Evolutionary conservation across 2,797 vertebrate species (phyloP).

Genomic region (Coregonus sp.): DNA sequence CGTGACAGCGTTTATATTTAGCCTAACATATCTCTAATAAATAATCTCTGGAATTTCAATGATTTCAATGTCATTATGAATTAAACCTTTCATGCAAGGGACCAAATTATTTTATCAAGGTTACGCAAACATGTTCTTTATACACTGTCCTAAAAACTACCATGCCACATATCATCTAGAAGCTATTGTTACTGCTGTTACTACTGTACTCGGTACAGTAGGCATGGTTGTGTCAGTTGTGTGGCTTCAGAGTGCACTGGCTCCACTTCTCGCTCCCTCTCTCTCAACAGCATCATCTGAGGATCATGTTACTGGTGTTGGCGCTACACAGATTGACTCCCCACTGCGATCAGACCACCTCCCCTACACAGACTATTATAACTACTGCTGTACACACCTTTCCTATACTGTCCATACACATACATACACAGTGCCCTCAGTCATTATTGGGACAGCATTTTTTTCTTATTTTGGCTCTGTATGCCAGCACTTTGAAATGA

Average conservation of each 20-base stretch:
- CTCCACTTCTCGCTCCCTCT: slow-evolving; percentile 26
- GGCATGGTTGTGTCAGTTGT: slow-evolving; percentile 5
- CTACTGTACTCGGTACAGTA: neutral
- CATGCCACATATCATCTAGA: neutral
- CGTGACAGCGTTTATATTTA: neutral
- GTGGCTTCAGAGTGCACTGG: slow-evolving; percentile 17
- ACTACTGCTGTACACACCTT: too few relatives aligned
- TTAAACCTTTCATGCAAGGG: neutral
- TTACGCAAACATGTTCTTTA: neutral
- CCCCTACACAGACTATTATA: slow-evolving; percentile 41
- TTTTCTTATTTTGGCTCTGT: too few relatives aligned
- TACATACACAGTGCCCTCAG: too few relatives aligned
- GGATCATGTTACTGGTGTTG: slow-evolving; percentile 43
- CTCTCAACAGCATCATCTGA: slow-evolving; percentile 33
- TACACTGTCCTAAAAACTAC: neutral
- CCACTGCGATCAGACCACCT: slow-evolving; percentile 60
- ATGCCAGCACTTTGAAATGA: too few relatives aligned
- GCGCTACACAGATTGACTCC: slow-evolving; percentile 31
- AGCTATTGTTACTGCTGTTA: neutral
- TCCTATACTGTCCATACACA: too few relatives aligned
- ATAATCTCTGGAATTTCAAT: neutral
- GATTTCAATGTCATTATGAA: neutral
- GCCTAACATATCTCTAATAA: neutral
- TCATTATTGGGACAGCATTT: too few relatives aligned
- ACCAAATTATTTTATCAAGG: neutral